These are phyloP conservation scores for Diplazon laetatorius DNA, from an alignment of 2,888 invertebrate species.

Conservation along the genomic window DNA sequence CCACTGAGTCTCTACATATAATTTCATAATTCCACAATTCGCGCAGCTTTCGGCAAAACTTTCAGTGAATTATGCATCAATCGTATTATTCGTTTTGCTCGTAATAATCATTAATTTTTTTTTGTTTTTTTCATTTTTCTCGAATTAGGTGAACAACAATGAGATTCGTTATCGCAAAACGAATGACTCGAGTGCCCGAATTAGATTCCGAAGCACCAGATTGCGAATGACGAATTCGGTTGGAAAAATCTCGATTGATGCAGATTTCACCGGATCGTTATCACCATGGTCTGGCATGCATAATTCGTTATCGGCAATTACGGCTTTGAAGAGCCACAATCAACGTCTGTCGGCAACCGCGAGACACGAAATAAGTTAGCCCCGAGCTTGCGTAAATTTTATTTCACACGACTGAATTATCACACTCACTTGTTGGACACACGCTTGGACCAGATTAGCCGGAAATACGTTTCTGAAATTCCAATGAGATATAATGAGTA, in stretches of 20 bases:
- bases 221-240: slow-evolving; percentile 12
- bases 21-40: no score
- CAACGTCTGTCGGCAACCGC: background rate
- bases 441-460: slow-evolving; percentile 87
- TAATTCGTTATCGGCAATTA: slow-evolving; percentile 16
- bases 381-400: background rate
- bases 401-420: background rate
- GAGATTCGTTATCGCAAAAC: background rate
- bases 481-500: slow-evolving; percentile 53
- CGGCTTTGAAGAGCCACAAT: background rate
- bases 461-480: slow-evolving; percentile 87
- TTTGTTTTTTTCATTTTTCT: background rate
- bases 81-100: no score
- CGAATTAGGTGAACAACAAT: background rate
- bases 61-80: background rate
- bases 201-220: background rate
- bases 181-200: background rate
- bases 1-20: no score
- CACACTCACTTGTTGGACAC: slow-evolving; percentile 84
- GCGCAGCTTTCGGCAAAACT: no score
- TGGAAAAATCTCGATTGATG: slow-evolving; percentile 23
- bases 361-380: background rate
- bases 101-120: no score
- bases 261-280: slow-evolving; percentile 51
- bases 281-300: slow-evolving; percentile 7